Percentiles rank a stretch among this genome's conserved stretches.
Conservation (phyloP, 2,113 vertebrate genomes). For the Tretioscincus oriximinensis region DNA sequence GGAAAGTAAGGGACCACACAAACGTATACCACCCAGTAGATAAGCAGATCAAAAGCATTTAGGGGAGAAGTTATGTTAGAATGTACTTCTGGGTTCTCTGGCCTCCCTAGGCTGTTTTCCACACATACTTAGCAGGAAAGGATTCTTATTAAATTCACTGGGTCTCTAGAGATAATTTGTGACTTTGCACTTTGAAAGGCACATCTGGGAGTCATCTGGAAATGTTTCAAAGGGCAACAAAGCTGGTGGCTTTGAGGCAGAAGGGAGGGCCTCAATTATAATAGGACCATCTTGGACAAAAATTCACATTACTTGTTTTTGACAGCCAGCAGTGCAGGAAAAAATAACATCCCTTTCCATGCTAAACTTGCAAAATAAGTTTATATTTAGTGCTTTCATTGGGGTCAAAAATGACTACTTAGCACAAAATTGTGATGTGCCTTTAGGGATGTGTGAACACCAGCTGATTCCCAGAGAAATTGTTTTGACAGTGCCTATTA, state of each 20-base stretch:
- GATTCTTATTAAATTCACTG: not conserved
- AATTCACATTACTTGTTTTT: slow-evolving; percentile 30
- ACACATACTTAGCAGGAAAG: not conserved
- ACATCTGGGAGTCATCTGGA: not conserved
- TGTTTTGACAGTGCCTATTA: slow-evolving; percentile 30
- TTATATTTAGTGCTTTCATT: slow-evolving; percentile 36
- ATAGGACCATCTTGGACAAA: not conserved
- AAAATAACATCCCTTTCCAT: slow-evolving; percentile 31
- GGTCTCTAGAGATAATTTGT: not conserved
- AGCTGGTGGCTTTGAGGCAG: not conserved
- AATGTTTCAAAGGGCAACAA: rapidly evolving
- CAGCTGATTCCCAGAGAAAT: slow-evolving; percentile 21
- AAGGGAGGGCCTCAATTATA: not conserved
- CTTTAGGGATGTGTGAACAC: slow-evolving; percentile 43
- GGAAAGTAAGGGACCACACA: not conserved
- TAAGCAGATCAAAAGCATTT: not conserved
- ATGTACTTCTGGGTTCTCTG: not conserved
- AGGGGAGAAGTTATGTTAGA: not conserved
- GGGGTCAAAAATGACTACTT: slow-evolving; percentile 45
- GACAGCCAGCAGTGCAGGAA: slow-evolving; percentile 14
- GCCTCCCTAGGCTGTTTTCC: not conserved
- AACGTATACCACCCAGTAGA: too few species aligned
- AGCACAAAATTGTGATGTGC: not conserved
- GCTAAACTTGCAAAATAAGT: slow-evolving; percentile 33
- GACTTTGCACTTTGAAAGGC: not conserved